Evolutionary conservation across 1,140 invertebrate genomes (phyloP).

Genomic region (Mycetomoellerius zeteki): DNA sequence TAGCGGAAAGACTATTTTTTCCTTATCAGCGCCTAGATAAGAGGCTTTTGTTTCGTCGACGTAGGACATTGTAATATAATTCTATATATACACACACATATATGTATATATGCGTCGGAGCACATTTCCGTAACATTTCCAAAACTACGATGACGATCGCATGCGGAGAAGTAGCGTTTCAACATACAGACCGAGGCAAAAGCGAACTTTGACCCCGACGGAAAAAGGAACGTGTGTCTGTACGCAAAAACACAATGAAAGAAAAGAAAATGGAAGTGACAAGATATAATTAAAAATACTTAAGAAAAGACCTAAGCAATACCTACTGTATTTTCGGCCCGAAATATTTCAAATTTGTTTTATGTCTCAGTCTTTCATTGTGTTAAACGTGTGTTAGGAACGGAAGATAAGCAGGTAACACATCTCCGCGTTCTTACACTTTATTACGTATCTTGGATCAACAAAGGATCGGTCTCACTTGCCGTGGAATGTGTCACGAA

Average conservation of each 20-base stretch:
- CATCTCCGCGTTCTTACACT: constrained; percentile 57
- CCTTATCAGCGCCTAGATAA: constrained; percentile 48
- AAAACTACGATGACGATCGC: not conserved
- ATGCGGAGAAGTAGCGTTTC: not conserved
- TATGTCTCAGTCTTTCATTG: not conserved
- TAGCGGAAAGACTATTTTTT: constrained; percentile 50
- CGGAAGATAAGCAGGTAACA: constrained; percentile 76
- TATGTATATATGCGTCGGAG: too few species aligned
- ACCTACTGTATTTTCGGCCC: not conserved
- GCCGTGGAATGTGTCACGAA: constrained; percentile 37
- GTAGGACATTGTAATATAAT: not conserved
- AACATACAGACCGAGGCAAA: not conserved
- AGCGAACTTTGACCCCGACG: not conserved
- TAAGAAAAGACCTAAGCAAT: not conserved
- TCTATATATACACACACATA: not conserved
- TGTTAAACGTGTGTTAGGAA: constrained; percentile 63
- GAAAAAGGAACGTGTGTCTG: not conserved
- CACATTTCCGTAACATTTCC: not conserved
- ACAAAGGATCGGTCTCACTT: constrained; percentile 80
- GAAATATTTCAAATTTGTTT: constrained; percentile 25
- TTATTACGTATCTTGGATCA: constrained; percentile 81
- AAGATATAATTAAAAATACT: not conserved
- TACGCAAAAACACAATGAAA: not conserved
- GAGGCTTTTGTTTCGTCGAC: not conserved
- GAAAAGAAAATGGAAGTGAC: not conserved